These are phyloP conservation scores for Hozukius guyotensis DNA, from an alignment of 2,797 vertebrate species.

Conservation along the genomic window DNA sequence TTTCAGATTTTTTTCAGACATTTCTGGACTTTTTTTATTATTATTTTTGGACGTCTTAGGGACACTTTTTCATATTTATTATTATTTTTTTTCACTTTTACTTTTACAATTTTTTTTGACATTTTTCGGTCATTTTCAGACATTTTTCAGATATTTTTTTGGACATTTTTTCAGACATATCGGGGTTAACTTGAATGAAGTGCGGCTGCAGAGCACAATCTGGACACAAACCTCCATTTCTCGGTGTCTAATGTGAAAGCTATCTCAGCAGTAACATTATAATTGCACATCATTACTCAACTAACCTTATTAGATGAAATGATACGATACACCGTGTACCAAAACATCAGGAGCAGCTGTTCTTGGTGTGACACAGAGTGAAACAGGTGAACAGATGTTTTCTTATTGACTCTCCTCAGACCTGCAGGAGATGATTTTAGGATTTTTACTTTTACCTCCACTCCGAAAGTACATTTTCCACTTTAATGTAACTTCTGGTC, in stretches of 20 bases:
- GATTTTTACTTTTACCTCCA: not conserved
- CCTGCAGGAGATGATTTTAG: not conserved
- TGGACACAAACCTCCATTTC: not conserved
- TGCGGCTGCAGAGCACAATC: not conserved
- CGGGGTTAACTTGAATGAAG: not conserved
- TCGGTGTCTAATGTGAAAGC: not conserved
- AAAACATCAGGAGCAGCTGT: slow-evolving; percentile 1
- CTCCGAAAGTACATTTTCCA: not conserved
- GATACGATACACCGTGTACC: not conserved
- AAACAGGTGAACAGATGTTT: slow-evolving; percentile 3
- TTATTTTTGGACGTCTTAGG: too few species aligned
- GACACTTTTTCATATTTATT: too few species aligned
- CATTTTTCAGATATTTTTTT: too few species aligned
- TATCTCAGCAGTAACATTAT: not conserved
- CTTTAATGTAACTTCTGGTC: not conserved
- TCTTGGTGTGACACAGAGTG: not conserved
- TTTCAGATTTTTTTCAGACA: too few species aligned
- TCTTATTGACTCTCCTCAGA: not conserved
- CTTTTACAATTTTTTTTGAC: too few species aligned
- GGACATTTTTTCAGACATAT: too few species aligned
- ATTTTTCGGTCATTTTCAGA: too few species aligned
- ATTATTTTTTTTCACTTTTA: too few species aligned
- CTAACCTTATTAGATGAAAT: not conserved
- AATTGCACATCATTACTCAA: slow-evolving; percentile 9
- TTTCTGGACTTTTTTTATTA: too few species aligned